Conservation (phyloP, 2,113 vertebrate genomes). For the Caretta caretta region DNA sequence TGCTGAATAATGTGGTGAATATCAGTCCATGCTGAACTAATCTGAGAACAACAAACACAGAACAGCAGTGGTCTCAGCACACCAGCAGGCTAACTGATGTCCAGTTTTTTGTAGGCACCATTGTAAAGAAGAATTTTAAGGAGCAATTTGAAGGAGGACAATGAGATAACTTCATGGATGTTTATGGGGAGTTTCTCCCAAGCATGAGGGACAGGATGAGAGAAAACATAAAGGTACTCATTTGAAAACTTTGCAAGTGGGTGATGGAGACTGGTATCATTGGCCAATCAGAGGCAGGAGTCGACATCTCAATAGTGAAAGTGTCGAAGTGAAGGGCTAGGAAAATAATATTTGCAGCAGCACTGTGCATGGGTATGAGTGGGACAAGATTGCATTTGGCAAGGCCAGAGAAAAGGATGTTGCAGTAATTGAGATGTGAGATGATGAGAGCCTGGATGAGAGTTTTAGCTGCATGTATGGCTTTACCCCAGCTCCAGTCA, state of each 20-base stretch:
- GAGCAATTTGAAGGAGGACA: not conserved
- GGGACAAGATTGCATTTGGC: not conserved
- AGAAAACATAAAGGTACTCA: not conserved
- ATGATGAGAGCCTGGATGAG: not conserved
- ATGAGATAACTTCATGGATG: not conserved
- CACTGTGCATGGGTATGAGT: not conserved
- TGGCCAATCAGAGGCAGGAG: not conserved
- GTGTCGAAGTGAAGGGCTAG: not conserved
- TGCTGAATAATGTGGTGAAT: not conserved
- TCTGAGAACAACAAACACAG: not conserved
- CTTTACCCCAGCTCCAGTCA: not conserved
- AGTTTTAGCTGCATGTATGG: not conserved
- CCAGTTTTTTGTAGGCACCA: not conserved
- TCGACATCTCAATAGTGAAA: not conserved
- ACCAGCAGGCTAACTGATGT: not conserved
- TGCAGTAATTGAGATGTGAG: not conserved
- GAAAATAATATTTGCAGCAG: not conserved
- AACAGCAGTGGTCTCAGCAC: not conserved
- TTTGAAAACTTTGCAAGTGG: not conserved
- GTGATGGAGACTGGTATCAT: not conserved
- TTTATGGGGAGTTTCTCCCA: not conserved
- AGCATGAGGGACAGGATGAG: not conserved
- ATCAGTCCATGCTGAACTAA: not conserved
- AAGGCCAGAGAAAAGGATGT: not conserved
- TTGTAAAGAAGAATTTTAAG: not conserved